These are phyloP conservation scores for Mesoligia furuncula DNA, from an alignment of 2,888 invertebrate species.

Conservation along the genomic window DNA sequence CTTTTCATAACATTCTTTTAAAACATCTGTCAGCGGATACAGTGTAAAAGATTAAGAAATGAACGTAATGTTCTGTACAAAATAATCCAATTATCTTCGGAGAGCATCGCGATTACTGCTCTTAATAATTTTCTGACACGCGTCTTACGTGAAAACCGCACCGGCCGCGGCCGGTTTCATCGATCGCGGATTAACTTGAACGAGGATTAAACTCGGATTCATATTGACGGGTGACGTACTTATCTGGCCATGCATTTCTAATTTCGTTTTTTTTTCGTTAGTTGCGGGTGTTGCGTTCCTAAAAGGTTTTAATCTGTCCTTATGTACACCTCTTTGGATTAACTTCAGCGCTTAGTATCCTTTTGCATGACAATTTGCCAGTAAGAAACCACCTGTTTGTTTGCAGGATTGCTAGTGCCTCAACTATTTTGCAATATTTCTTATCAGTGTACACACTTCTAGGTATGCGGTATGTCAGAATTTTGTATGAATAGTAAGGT, in stretches of 20 bases:
- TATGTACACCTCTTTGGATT: conserved; percentile 9
- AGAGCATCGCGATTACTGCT: conserved; percentile 39
- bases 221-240: conserved; percentile 25
- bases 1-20: background rate
- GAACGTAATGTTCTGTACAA: conserved; percentile 15
- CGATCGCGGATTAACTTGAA: conserved; percentile 48
- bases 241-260: conserved; percentile 3
- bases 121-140: conserved; percentile 41
- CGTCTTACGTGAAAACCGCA: conserved; percentile 49
- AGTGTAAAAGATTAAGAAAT: conserved; percentile 13
- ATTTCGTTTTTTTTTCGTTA: background rate
- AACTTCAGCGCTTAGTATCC: background rate
- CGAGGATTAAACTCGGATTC: conserved; percentile 42
- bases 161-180: conserved; percentile 32
- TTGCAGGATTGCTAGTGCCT: background rate
- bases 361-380: conserved; percentile 1
- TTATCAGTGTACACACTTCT: conserved; percentile 22
- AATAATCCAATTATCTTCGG: conserved; percentile 47
- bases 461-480: conserved; percentile 10
- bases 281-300: background rate
- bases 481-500: conserved; percentile 19
- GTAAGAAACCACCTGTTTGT: conserved; percentile 16
- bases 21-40: conserved; percentile 8
- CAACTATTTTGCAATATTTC: conserved; percentile 32
- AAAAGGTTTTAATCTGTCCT: conserved; percentile 30